phyloP scores from a whole-genome alignment of 2,797 vertebrate species.

The Ptychadena robeensis region DNA sequence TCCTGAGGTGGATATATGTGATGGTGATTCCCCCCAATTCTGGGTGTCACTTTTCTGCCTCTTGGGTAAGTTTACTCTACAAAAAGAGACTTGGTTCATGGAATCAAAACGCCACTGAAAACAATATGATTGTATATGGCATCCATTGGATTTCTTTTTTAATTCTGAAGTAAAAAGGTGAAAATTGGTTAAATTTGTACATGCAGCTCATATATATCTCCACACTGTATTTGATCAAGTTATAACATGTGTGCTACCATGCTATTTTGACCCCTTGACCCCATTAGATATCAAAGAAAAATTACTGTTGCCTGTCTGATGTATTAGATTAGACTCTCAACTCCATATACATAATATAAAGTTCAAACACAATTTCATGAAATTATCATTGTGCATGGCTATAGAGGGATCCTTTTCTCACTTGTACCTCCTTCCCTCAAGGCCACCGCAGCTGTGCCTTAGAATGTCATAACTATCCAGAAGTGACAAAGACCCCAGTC shows the following conservation, averaged over 20 bases:
- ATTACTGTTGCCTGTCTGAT: background rate
- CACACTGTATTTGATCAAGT: no score
- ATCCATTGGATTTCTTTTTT: no score
- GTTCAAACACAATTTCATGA: slow-evolving; percentile 16
- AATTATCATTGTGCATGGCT: slow-evolving; percentile 17
- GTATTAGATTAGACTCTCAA: background rate
- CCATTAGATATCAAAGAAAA: background rate
- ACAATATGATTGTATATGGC: no score
- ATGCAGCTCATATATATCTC: no score
- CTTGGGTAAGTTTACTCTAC: background rate
- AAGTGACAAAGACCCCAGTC: slow-evolving; percentile 56
- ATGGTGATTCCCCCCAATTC: no score
- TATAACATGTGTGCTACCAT: background rate
- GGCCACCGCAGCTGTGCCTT: slow-evolving; percentile 49
- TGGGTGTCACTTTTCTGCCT: background rate
- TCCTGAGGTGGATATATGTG: no score
- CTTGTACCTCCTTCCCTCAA: slow-evolving; percentile 34
- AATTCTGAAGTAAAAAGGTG: no score
- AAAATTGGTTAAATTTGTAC: no score
- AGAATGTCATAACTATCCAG: slow-evolving; percentile 38
- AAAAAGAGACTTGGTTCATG: background rate
- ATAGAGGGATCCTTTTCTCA: slow-evolving; percentile 30
- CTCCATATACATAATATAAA: slow-evolving; percentile 11
- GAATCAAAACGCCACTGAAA: no score
- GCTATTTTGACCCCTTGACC: background rate